Percentiles rank a stretch among this genome's conserved stretches.
These are phyloP conservation scores for Pseudeuparius sepicola DNA, from an alignment of 2,888 invertebrate genomes.

Conservation along the genomic window DNA sequence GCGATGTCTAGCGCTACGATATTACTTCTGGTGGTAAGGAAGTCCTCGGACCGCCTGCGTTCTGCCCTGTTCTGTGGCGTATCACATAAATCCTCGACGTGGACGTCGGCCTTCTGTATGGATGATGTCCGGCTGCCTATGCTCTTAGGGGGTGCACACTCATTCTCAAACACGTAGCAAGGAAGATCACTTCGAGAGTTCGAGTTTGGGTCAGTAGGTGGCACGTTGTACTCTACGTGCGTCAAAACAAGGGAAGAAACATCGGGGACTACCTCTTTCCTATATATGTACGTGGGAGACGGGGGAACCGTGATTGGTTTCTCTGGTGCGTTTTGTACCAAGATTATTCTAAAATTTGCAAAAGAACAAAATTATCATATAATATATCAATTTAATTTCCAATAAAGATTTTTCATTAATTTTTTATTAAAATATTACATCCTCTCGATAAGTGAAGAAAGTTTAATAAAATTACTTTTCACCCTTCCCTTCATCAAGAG, in stretches of 20 bases:
- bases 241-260: slow-evolving; percentile 47
- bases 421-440: no score
- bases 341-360: slow-evolving; percentile 59
- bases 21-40: slow-evolving; percentile 28
- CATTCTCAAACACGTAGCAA: slow-evolving; percentile 34
- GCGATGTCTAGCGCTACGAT: slow-evolving; percentile 44
- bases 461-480: no score
- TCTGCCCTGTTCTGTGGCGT: no score
- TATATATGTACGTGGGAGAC: slow-evolving; percentile 32
- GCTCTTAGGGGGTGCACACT: slow-evolving; percentile 21
- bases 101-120: slow-evolving; percentile 32
- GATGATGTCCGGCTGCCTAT: slow-evolving; percentile 29
- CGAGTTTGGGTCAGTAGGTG: slow-evolving; percentile 34
- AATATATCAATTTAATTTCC: no score
- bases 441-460: no score
- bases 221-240: slow-evolving; percentile 49
- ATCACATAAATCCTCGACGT: slow-evolving; percentile 29
- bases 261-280: slow-evolving; percentile 32
- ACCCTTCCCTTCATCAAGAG: no score
- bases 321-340: slow-evolving; percentile 87
- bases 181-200: slow-evolving; percentile 32
- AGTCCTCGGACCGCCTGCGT: no score
- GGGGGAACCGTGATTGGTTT: slow-evolving; percentile 59
- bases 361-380: no score
- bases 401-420: no score